phyloP scores from a whole-genome alignment of 2,888 invertebrate genomes.

The Pelosia muscerda region DNA sequence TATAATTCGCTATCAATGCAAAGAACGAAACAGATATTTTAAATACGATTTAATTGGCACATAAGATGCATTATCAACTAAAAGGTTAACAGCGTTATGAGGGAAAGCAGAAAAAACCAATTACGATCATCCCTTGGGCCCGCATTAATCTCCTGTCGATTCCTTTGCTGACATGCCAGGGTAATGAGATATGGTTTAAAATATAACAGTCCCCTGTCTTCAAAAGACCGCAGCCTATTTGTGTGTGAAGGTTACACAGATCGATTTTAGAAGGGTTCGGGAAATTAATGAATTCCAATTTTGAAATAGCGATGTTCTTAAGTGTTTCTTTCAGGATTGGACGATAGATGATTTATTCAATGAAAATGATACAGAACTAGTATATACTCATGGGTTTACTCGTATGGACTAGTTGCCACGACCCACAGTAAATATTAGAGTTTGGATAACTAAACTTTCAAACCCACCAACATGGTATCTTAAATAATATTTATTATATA shows the following conservation, averaged over 20 bases:
- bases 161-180: slow-evolving; percentile 45
- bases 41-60: neutral
- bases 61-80: slow-evolving; percentile 42
- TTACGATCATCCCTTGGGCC: slow-evolving; percentile 53
- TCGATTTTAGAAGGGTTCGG: slow-evolving; percentile 15
- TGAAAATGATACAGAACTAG: neutral
- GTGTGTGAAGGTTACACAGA: slow-evolving; percentile 10
- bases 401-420: neutral
- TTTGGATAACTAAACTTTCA: no score
- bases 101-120: slow-evolving; percentile 55
- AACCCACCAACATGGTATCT: no score
- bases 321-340: neutral
- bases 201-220: slow-evolving; percentile 40
- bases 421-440: no score
- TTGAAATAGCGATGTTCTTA: slow-evolving; percentile 1
- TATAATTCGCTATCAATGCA: no score
- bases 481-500: no score
- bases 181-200: slow-evolving; percentile 54
- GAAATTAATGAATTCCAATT: slow-evolving; percentile 16
- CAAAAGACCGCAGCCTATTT: slow-evolving; percentile 19
- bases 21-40: neutral
- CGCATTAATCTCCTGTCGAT: slow-evolving; percentile 59
- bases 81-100: slow-evolving; percentile 44
- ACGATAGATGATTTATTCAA: neutral
- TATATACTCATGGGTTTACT: neutral